A percentile compares a stretch with the other conserved stretches of the same genome.
Evolutionary conservation across 2,113 vertebrate species (phyloP).

Genomic region (Tylochromis polylepis): DNA sequence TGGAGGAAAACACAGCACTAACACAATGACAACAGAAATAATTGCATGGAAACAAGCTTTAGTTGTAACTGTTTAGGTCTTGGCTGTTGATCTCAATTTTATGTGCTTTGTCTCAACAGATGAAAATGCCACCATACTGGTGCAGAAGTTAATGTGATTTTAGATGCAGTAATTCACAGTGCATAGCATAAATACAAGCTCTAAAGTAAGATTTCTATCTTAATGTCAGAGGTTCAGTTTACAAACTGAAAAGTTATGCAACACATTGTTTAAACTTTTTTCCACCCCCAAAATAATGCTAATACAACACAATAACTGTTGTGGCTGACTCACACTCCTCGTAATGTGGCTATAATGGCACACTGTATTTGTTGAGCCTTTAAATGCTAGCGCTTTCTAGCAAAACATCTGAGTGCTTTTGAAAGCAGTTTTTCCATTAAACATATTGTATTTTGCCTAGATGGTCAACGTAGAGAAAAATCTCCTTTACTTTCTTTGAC

Average conservation of each 20-base stretch:
- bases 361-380: background rate
- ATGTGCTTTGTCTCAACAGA: background rate
- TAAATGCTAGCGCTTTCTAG: background rate
- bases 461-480: background rate
- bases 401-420: constrained; percentile 14
- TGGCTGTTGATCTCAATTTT: background rate
- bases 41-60: background rate
- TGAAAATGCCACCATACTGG: background rate
- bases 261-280: background rate
- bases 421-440: background rate
- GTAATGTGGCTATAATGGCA: background rate
- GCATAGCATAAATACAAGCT: background rate
- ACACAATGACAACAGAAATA: background rate
- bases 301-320: background rate
- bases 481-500: background rate
- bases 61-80: rapidly evolving
- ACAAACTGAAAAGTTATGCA: background rate
- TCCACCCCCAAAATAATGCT: background rate
- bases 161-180: background rate
- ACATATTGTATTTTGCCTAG: background rate
- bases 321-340: background rate
- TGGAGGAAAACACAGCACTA: background rate
- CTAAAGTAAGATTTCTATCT: background rate
- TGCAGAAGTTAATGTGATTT: background rate
- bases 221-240: background rate